Conservation (phyloP, 1,140 invertebrate genomes). For the Sycobia sp. region DNA sequence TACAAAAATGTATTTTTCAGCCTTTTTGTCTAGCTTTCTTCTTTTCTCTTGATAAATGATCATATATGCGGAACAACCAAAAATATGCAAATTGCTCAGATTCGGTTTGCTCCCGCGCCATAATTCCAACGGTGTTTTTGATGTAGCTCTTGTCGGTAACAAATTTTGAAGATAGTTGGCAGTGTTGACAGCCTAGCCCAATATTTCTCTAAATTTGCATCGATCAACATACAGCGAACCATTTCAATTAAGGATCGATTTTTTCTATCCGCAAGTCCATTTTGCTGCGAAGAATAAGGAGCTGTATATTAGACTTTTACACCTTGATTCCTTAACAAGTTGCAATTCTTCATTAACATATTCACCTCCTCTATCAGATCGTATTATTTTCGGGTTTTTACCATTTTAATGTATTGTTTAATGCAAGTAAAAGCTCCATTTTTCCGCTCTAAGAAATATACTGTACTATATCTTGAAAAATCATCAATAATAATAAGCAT, state of each 20-base stretch:
- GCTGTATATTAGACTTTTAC: not conserved
- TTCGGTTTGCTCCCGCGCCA: slow-evolving; percentile 44
- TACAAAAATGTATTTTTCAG: no score
- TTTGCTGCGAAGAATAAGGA: no score
- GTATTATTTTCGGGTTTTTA: not conserved
- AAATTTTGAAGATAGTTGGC: slow-evolving; percentile 32
- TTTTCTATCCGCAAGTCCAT: slow-evolving; percentile 6
- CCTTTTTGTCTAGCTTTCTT: no score
- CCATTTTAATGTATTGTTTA: no score
- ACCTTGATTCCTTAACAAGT: not conserved
- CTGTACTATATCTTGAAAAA: no score
- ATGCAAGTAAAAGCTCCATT: no score
- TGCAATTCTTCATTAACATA: not conserved
- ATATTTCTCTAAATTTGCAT: no score
- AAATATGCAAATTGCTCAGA: slow-evolving; percentile 31
- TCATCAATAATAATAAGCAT: not conserved
- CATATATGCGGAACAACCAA: slow-evolving; percentile 22
- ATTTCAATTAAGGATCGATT: slow-evolving; percentile 51
- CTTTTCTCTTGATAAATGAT: slow-evolving; percentile 18
- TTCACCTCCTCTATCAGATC: no score
- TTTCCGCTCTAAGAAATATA: no score
- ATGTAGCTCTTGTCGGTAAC: slow-evolving; percentile 22
- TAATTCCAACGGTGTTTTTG: slow-evolving; percentile 45
- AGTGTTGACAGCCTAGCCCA: slow-evolving; percentile 53
- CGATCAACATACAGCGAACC: no score